These are phyloP conservation scores for Cydia fagiglandana DNA, from an alignment of 1,140 invertebrate genomes.

Conservation along the genomic window DNA sequence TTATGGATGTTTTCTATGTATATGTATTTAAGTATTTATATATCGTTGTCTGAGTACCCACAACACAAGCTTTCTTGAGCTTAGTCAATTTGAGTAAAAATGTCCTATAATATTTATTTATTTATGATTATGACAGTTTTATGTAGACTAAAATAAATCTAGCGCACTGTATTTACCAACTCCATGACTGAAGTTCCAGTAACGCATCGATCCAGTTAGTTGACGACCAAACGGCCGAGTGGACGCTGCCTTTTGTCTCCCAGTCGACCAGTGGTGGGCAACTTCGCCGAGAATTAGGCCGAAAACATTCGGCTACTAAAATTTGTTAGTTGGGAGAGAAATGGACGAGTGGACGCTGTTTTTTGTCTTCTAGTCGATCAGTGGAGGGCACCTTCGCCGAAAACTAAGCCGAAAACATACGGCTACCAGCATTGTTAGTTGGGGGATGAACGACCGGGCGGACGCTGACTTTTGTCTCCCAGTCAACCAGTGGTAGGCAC, in stretches of 20 bases:
- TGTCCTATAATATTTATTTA: too few relatives aligned
- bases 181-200: background rate
- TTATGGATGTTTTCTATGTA: too few relatives aligned
- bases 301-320: background rate
- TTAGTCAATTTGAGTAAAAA: too few relatives aligned
- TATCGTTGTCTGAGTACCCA: too few relatives aligned
- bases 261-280: background rate
- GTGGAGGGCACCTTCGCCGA: background rate
- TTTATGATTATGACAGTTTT: too few relatives aligned
- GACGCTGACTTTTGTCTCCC: too few relatives aligned
- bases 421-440: too few relatives aligned
- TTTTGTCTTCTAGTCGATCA: background rate
- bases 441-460: too few relatives aligned
- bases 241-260: background rate
- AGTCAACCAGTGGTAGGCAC: too few relatives aligned
- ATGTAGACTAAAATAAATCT: background rate
- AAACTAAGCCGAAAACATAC: background rate
- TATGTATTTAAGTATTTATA: too few relatives aligned
- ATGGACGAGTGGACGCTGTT: background rate
- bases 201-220: conserved; percentile 6
- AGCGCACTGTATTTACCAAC: background rate
- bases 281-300: background rate
- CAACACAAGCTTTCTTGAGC: too few relatives aligned
- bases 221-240: background rate
- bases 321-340: too few relatives aligned